These are phyloP conservation scores for Aphidius colemani DNA, from an alignment of 2,888 invertebrate genomes.

Conservation along the genomic window DNA sequence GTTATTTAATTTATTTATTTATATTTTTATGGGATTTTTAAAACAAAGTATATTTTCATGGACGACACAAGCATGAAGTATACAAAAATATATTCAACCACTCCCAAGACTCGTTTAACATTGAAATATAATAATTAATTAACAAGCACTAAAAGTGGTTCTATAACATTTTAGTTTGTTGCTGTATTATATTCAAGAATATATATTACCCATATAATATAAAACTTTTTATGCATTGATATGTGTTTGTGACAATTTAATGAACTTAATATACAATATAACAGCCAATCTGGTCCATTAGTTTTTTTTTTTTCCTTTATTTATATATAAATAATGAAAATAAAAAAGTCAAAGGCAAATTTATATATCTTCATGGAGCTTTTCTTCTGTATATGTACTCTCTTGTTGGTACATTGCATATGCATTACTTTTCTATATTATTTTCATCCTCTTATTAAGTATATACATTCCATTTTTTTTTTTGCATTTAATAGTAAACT, in stretches of 20 bases:
- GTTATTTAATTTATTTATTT: too few species aligned
- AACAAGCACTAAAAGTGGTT: slow-evolving; percentile 31
- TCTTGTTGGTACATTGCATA: slow-evolving; percentile 3
- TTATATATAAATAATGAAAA: slow-evolving; percentile 13
- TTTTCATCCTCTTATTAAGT: neutral
- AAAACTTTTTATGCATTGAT: slow-evolving; percentile 9
- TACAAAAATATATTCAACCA: slow-evolving; percentile 24
- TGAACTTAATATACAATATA: slow-evolving; percentile 33
- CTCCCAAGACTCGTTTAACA: slow-evolving; percentile 26
- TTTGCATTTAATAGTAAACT: neutral
- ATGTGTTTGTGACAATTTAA: slow-evolving; percentile 37
- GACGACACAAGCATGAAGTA: slow-evolving; percentile 24
- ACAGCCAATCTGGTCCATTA: slow-evolving; percentile 32
- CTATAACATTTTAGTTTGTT: too few species aligned
- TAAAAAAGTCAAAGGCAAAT: slow-evolving; percentile 17
- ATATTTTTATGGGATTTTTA: neutral
- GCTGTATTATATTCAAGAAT: neutral
- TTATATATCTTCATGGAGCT: neutral
- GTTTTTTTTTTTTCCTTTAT: too few species aligned
- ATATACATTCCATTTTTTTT: too few species aligned
- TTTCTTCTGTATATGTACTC: slow-evolving; percentile 5
- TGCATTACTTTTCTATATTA: neutral
- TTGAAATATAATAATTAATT: slow-evolving; percentile 41
- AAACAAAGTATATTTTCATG: slow-evolving; percentile 21
- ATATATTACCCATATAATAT: slow-evolving; percentile 2